Conservation (phyloP, 2,888 invertebrate genomes). For the Drosophila tripunctata region DNA sequence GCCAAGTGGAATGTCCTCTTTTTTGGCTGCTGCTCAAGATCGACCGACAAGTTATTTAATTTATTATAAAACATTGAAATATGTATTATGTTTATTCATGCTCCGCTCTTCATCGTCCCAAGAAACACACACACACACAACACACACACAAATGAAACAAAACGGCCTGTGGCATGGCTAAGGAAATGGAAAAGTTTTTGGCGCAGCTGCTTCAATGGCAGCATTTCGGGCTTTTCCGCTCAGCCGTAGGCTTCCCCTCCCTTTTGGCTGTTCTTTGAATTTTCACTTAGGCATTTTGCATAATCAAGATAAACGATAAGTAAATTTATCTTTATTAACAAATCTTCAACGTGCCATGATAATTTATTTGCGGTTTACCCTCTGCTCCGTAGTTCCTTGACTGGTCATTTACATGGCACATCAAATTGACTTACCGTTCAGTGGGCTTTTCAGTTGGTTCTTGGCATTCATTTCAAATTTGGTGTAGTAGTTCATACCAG, state of each 20-base stretch:
- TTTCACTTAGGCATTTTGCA: conserved; percentile 77
- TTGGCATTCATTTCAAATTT: conserved; percentile 11
- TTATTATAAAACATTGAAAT: conserved; percentile 75
- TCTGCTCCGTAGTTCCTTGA: conserved; percentile 19
- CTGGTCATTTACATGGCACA: conserved; percentile 49
- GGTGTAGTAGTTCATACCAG: conserved; percentile 22
- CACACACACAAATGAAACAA: conserved; percentile 58
- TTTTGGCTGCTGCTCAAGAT: conserved; percentile 46
- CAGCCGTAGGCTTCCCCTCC: conserved; percentile 5
- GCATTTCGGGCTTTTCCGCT: not conserved
- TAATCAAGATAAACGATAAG: conserved; percentile 78
- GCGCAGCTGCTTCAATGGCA: conserved; percentile 53
- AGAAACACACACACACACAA: too few species aligned
- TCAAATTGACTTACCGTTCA: conserved; percentile 54
- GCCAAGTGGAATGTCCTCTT: conserved; percentile 41
- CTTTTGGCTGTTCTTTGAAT: conserved; percentile 57
- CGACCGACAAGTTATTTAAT: conserved; percentile 71
- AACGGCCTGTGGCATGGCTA: conserved; percentile 22
- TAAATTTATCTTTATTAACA: conserved; percentile 78
- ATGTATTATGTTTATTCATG: conserved; percentile 69
- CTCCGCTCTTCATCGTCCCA: not conserved
- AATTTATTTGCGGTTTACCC: conserved; percentile 69
- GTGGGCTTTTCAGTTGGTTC: not conserved
- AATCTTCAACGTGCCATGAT: conserved; percentile 72
- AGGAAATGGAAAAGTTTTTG: conserved; percentile 72